Percentiles rank a stretch among this genome's conserved stretches.
Conservation (phyloP, 2,113 vertebrate genomes). For the Dicerorhinus sumatrensis region DNA sequence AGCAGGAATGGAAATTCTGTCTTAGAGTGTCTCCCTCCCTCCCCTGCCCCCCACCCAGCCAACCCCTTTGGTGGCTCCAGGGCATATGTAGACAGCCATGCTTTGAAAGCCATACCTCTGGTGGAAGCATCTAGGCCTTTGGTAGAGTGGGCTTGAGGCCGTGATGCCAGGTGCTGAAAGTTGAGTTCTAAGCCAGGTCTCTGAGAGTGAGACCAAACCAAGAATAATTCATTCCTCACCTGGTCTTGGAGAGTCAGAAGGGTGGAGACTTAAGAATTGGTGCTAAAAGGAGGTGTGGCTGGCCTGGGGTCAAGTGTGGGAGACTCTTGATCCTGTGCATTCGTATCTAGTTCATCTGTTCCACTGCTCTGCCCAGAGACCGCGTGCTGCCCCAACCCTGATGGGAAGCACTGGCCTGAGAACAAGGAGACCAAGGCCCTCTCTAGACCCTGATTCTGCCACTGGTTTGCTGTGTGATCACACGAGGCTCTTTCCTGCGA, state of each 20-base stretch:
- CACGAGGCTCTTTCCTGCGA: fast-evolving
- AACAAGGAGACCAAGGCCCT: neutral
- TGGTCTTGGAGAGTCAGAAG: neutral
- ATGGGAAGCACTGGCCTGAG: neutral
- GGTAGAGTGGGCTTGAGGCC: neutral
- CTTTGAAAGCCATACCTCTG: neutral
- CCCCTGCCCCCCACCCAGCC: fast-evolving
- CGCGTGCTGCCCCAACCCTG: neutral
- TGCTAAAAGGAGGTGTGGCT: neutral
- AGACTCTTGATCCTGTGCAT: too few species aligned
- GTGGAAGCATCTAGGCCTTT: neutral
- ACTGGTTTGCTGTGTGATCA: neutral
- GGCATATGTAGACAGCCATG: fast-evolving
- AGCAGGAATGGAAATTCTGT: neutral
- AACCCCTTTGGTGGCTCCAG: neutral
- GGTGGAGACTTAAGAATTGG: neutral
- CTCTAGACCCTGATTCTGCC: neutral
- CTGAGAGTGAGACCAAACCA: neutral
- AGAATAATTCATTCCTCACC: neutral
- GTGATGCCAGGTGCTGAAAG: neutral
- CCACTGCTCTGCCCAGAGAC: neutral
- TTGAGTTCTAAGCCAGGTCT: neutral
- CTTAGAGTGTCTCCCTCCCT: neutral
- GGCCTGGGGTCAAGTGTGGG: neutral
- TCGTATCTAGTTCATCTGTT: neutral